phyloP scores from a whole-genome alignment of 2,113 vertebrate genomes.

The Scomber colias region DNA sequence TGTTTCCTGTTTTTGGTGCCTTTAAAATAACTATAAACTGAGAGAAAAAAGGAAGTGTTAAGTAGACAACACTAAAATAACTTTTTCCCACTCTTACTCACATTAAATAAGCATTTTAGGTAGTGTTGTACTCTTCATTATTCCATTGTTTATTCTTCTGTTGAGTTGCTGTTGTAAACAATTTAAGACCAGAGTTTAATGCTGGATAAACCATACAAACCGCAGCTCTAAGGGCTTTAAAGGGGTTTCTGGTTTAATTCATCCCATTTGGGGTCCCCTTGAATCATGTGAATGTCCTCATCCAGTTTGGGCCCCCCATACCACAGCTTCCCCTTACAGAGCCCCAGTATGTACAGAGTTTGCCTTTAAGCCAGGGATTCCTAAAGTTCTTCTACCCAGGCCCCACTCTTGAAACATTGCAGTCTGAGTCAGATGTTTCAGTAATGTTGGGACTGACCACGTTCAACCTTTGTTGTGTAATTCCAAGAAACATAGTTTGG shows the following conservation, averaged over 20 bases:
- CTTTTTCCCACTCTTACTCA: background rate
- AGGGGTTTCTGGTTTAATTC: conserved; percentile 10
- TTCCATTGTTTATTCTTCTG: conserved; percentile 6
- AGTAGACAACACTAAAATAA: conserved; percentile 4
- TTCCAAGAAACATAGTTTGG: background rate
- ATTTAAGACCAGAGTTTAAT: background rate
- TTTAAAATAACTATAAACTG: conserved; percentile 7
- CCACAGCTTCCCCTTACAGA: conserved; percentile 6
- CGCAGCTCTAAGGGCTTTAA: conserved; percentile 1
- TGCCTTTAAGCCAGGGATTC: conserved; percentile 45
- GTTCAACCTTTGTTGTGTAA: conserved; percentile 28
- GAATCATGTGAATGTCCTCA: conserved; percentile 23
- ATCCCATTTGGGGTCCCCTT: conserved; percentile 27
- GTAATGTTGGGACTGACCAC: background rate
- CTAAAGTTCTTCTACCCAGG: conserved; percentile 12
- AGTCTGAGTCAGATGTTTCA: background rate
- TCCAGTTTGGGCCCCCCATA: conserved; percentile 17
- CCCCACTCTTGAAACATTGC: conserved; percentile 31
- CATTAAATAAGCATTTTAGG: conserved; percentile 1
- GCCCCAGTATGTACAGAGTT: conserved; percentile 18
- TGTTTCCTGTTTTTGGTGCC: conserved; percentile 17
- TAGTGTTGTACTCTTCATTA: background rate
- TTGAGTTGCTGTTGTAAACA: background rate
- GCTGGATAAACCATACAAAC: conserved; percentile 9
- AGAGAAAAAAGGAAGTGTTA: conserved; percentile 11